A percentile compares a stretch with the other conserved stretches of the same genome.
phyloP scores from a whole-genome alignment of 2,888 invertebrate genomes.

The Subacronicta megacephala region DNA sequence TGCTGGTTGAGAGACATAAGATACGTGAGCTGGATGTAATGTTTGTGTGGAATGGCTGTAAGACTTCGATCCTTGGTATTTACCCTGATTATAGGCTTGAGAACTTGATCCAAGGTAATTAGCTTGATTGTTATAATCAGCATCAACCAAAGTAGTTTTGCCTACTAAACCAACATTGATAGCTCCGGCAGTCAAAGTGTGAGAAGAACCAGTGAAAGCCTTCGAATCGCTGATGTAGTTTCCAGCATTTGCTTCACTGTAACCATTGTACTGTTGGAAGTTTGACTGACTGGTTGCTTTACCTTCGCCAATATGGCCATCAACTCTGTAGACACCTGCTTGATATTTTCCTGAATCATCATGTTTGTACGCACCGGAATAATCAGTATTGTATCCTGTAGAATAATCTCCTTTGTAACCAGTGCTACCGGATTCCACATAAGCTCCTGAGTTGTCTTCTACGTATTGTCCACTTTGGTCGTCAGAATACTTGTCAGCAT shows the following conservation, averaged over 20 bases:
- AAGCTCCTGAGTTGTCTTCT: slow-evolving; percentile 72
- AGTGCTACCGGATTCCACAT: slow-evolving; percentile 50
- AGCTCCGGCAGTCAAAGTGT: slow-evolving; percentile 83
- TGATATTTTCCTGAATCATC: slow-evolving; percentile 74
- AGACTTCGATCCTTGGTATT: slow-evolving; percentile 51
- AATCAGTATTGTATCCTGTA: slow-evolving; percentile 58
- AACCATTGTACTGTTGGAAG: slow-evolving; percentile 61
- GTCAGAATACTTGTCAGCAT: slow-evolving; percentile 45
- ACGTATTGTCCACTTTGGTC: slow-evolving; percentile 67
- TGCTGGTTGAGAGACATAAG: slow-evolving; percentile 74
- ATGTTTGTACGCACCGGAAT: slow-evolving; percentile 67
- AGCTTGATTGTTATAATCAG: slow-evolving; percentile 70
- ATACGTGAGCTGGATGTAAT: slow-evolving; percentile 70
- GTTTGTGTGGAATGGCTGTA: slow-evolving; percentile 63
- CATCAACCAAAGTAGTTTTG: slow-evolving; percentile 83
- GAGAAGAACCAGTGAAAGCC: slow-evolving; percentile 77
- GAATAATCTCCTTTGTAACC: slow-evolving; percentile 57
- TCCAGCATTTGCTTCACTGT: slow-evolving; percentile 72
- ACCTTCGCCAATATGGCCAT: slow-evolving; percentile 71
- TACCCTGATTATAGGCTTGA: slow-evolving; percentile 48
- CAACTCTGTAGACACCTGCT: slow-evolving; percentile 73
- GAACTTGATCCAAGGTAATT: slow-evolving; percentile 62
- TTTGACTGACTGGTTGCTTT: slow-evolving; percentile 44
- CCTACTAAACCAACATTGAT: slow-evolving; percentile 86
- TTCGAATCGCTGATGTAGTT: slow-evolving; percentile 75